Base-by-base conservation (phyloP, 1,140 invertebrate genomes). In the Bursaphelenchus mucronatus region DNA sequence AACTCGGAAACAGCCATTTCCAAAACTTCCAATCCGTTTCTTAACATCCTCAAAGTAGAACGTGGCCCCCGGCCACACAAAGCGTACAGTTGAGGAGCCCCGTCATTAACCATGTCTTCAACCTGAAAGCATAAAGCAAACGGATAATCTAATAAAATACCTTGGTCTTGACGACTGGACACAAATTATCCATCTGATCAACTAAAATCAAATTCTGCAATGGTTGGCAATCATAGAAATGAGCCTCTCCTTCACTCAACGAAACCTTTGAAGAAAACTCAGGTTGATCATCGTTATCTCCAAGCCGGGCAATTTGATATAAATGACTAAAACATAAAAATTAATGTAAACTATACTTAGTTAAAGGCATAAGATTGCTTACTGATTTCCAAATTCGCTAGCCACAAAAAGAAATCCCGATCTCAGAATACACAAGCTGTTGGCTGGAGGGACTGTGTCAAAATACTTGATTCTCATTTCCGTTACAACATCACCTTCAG, bases 1-100 rank as follows among this genome's bases (percentile, higher is more conserved):
- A 99, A 84, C 83, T 98, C 95, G 53, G 94, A 97, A 4, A 98
- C 94, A 73, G 95, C 96, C 95, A 99, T 98, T 84, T 99, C 96
- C 0, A 93, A 92, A 1, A 88, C 94, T 86, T 99, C 95, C 11
- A 99, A 84, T 76, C 96, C 96, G 83, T 99, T 96, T 50, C 95
- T 86, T 3, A 99, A 83, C 0, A 98, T 91, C 30, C 78, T 44
- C 76, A 99, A 76, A 0, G 92, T 90, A 0, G 94, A 97, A 59
- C 94, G 85, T 1, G 95, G 90, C 3, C 95, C 94, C 67, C 94
- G 85, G 0, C 96, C 96, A 85, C 94, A 97, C 3, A 92, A 86
- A 74, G 94, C 89, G 82, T 97, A 97, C 45, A 99, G 85, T 84
- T 99, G 96, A 0, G 95, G 94, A 0, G 94, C 97, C 82, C 99